Conservation (phyloP, 2,113 vertebrate genomes). For the Myotis yumanensis region DNA sequence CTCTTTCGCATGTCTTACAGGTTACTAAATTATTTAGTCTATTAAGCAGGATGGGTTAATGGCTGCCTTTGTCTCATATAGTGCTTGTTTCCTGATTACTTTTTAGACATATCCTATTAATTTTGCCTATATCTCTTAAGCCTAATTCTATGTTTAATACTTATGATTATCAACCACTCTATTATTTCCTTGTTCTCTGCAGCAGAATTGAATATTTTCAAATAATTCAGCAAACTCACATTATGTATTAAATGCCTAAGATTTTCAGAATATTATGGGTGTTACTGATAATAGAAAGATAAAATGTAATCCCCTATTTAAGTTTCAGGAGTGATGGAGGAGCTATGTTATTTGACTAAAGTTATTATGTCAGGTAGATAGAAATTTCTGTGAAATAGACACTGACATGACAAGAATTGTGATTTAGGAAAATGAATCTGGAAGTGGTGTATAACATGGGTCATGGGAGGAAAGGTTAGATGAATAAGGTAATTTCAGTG, state of each 20-base stretch:
- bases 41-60: background rate
- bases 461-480: background rate
- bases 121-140: background rate
- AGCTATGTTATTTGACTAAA: background rate
- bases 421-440: background rate
- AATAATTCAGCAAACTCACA: background rate
- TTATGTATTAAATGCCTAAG: background rate
- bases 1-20: background rate
- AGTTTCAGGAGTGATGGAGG: background rate
- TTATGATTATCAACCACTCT: background rate
- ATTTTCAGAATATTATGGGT: background rate
- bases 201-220: background rate
- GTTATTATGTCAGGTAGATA: background rate
- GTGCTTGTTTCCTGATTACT: background rate
- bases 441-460: background rate
- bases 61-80: background rate
- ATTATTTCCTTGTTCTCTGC: background rate
- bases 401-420: background rate
- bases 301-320: background rate
- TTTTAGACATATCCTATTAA: background rate
- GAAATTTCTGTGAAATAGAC: background rate
- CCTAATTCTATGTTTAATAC: background rate
- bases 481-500: background rate
- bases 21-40: background rate
- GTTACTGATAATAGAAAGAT: background rate